phyloP scores from a whole-genome alignment of 23 tunicate species.

The Ciona savignyi region DNA sequence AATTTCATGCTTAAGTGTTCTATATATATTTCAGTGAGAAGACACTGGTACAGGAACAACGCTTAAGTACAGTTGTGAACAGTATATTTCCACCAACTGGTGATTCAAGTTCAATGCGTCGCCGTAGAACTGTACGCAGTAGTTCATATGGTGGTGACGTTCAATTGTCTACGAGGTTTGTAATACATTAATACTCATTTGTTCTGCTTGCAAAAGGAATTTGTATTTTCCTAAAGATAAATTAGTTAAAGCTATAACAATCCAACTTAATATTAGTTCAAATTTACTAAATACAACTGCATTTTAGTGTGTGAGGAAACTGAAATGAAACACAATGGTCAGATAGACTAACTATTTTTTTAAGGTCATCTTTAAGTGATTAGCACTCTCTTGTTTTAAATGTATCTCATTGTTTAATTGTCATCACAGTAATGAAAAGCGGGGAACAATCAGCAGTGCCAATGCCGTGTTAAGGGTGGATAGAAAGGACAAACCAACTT shows the following conservation, averaged over 20 bases:
- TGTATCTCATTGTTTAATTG: no score
- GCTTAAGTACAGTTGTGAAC: constrained; percentile 22
- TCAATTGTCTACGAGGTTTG: background rate
- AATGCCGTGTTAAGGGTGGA: constrained; percentile 2
- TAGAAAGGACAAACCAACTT: background rate
- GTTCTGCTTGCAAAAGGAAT: no score
- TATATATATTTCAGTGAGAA: constrained; percentile 13
- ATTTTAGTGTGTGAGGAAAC: no score
- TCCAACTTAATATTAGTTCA: no score
- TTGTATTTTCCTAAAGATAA: no score
- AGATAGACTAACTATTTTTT: no score
- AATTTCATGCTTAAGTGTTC: background rate
- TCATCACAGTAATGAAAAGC: background rate
- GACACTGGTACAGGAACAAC: background rate
- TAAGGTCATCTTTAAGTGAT: no score
- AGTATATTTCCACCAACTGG: constrained; percentile 28
- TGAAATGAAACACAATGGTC: no score
- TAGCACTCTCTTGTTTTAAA: no score
- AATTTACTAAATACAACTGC: no score
- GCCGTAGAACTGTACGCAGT: constrained; percentile 18
- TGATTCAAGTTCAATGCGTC: background rate
- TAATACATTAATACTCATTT: no score
- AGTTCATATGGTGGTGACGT: constrained; percentile 32
- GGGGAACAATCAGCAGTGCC: constrained; percentile 25
- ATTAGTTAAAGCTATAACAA: no score